phyloP scores from a whole-genome alignment of 2,888 invertebrate genomes.

The Aproaerema taeniolella region DNA sequence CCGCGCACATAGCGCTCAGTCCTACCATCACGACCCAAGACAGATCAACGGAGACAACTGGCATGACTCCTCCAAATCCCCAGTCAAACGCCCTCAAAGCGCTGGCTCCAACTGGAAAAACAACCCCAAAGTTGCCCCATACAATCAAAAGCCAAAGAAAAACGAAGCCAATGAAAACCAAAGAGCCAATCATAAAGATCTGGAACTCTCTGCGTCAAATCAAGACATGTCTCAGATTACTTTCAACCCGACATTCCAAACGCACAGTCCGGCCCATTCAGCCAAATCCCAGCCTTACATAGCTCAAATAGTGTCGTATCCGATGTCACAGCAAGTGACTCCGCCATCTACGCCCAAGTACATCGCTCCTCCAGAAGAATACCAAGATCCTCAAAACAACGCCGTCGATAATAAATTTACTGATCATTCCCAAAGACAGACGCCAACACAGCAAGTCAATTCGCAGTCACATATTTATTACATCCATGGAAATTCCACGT shows the following conservation, averaged over 20 bases:
- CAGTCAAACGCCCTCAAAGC: constrained; percentile 64
- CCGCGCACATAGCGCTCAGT: constrained; percentile 56
- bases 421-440: constrained; percentile 33
- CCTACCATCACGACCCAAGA: constrained; percentile 47
- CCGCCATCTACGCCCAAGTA: constrained; percentile 65
- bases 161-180: constrained; percentile 51
- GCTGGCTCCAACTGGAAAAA: constrained; percentile 65
- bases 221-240: constrained; percentile 67
- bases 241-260: constrained; percentile 73
- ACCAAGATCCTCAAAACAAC: constrained; percentile 65
- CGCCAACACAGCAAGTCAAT: constrained; percentile 36
- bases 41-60: constrained; percentile 60
- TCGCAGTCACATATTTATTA: constrained; percentile 62
- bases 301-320: constrained; percentile 68
- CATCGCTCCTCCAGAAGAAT: constrained; percentile 68
- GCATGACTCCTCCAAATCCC: constrained; percentile 62
- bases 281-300: constrained; percentile 63
- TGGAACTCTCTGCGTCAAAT: constrained; percentile 36
- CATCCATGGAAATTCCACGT: constrained; percentile 57
- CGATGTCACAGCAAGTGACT: constrained; percentile 66
- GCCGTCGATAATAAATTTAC: constrained; percentile 44
- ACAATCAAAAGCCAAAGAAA: constrained; percentile 57
- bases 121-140: constrained; percentile 63
- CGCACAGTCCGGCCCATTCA: constrained; percentile 67
- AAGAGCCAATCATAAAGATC: constrained; percentile 45